These are phyloP conservation scores for Agonopterix heracliana DNA, from an alignment of 2,888 invertebrate species.

Conservation along the genomic window DNA sequence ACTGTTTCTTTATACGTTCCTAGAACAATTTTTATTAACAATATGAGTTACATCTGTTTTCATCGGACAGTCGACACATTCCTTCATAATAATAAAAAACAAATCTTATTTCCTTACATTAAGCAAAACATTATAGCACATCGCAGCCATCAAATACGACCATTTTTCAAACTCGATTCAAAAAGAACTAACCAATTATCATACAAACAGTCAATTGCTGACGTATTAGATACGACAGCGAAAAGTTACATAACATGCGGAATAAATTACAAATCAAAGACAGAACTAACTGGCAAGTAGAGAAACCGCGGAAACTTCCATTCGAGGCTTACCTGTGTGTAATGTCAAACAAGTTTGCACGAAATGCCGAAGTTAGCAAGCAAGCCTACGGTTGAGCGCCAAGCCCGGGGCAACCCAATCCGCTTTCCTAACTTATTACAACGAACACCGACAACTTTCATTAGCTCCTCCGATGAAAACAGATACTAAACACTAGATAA, in stretches of 20 bases:
- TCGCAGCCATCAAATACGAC: too few relatives aligned
- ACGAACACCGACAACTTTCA: neutral
- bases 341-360: conserved; percentile 30
- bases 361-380: conserved; percentile 17
- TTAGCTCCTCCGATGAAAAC: conserved; percentile 15
- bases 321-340: conserved; percentile 16
- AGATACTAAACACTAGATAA: conserved; percentile 38
- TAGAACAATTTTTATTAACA: conserved; percentile 44
- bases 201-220: too few relatives aligned
- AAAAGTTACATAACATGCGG: too few relatives aligned
- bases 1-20: conserved; percentile 49
- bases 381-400: conserved; percentile 10
- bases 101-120: too few relatives aligned
- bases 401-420: conserved; percentile 4
- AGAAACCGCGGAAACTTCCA: conserved; percentile 9
- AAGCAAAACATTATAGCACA: too few relatives aligned
- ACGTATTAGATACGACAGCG: too few relatives aligned
- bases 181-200: too few relatives aligned
- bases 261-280: too few relatives aligned
- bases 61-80: conserved; percentile 1
- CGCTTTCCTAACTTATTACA: conserved; percentile 3
- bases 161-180: too few relatives aligned
- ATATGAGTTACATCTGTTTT: conserved; percentile 13
- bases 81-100: neutral
- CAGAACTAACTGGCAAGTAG: too few relatives aligned